A percentile compares a stretch with the other conserved stretches of the same genome.
Conservation (phyloP, 1,140 invertebrate species). For the Metopolophium dirhodum region DNA sequence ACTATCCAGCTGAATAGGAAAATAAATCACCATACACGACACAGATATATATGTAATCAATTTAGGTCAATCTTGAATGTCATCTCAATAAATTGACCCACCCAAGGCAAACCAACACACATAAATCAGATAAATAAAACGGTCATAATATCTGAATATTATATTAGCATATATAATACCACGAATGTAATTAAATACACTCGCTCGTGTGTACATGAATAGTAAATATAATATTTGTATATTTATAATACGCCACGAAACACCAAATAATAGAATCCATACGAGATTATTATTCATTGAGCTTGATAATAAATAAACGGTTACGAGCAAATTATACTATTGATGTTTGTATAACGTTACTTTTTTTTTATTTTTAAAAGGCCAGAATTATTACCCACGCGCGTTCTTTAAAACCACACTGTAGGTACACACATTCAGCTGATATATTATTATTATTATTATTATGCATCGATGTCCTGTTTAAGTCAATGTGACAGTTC, state of each 20-base stretch:
- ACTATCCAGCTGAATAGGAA: neutral
- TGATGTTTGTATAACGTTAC: neutral
- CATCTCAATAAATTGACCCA: neutral
- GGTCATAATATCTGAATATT: neutral
- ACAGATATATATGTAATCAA: neutral
- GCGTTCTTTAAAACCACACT: neutral
- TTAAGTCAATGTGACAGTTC: neutral
- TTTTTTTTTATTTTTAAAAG: neutral
- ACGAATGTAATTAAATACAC: neutral
- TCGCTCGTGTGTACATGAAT: neutral
- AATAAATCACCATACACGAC: neutral
- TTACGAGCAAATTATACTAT: neutral
- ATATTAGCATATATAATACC: neutral
- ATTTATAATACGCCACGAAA: neutral
- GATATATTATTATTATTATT: neutral
- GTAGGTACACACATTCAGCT: neutral
- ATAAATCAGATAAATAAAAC: neutral
- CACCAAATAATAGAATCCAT: neutral
- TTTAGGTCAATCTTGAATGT: constrained; percentile 10
- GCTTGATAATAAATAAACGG: neutral
- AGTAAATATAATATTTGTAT: neutral
- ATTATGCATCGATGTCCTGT: no score
- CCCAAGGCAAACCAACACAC: neutral
- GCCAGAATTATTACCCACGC: neutral
- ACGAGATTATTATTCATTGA: neutral